These are phyloP conservation scores for Austrolebias charrua DNA, from an alignment of 2,797 vertebrate genomes.

Conservation along the genomic window DNA sequence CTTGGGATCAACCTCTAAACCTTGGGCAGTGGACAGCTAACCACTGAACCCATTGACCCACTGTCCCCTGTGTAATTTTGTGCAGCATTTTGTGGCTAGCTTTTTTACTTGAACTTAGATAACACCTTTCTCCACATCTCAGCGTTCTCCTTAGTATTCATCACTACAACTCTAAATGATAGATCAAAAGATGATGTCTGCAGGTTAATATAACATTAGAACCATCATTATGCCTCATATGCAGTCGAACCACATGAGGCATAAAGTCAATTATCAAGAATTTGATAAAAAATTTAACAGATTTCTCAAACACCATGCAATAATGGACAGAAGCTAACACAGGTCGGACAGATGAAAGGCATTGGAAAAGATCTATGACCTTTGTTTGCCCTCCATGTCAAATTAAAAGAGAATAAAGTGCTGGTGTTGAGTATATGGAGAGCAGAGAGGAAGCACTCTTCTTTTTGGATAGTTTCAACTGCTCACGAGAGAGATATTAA, in stretches of 20 bases:
- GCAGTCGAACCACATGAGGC: conserved; percentile 35
- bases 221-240: conserved; percentile 7
- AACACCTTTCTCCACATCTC: conserved; percentile 7
- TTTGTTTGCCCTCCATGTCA: conserved; percentile 19
- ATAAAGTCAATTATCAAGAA: conserved; percentile 62
- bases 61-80: background rate
- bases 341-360: conserved; percentile 49
- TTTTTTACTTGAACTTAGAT: conserved; percentile 20
- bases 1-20: background rate
- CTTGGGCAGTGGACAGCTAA: background rate
- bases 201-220: conserved; percentile 44
- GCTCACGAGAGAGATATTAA: conserved; percentile 16
- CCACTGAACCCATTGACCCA: background rate
- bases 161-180: conserved; percentile 49
- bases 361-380: conserved; percentile 13
- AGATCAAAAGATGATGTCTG: conserved; percentile 55
- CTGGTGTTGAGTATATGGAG: background rate
- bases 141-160: conserved; percentile 41
- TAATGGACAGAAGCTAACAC: conserved; percentile 10
- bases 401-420: conserved; percentile 35
- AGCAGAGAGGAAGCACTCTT: background rate
- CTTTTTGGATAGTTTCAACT: conserved; percentile 15
- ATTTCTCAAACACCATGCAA: conserved; percentile 25
- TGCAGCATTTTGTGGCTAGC: background rate
- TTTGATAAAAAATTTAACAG: conserved; percentile 52